Evolutionary conservation across 2,113 vertebrate species (phyloP).

Genomic region (Oncorhynchus keta): DNA sequence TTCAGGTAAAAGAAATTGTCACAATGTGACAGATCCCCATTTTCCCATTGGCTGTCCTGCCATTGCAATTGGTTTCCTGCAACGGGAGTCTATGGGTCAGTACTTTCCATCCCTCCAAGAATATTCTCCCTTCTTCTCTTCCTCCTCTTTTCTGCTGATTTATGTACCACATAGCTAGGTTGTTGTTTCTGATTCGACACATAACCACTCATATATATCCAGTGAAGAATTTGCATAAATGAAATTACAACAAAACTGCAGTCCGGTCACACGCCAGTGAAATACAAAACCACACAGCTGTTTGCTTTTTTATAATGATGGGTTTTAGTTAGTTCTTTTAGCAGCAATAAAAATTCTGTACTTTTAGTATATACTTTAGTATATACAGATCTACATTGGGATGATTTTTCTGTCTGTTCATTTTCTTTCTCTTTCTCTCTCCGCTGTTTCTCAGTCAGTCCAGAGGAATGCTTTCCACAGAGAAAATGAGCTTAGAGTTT

Average conservation of each 20-base stretch:
- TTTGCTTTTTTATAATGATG: slow-evolving; percentile 61
- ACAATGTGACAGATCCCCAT: slow-evolving; percentile 24
- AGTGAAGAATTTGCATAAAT: slow-evolving; percentile 74
- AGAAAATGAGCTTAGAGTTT: slow-evolving; percentile 58
- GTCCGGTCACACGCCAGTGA: slow-evolving; percentile 54
- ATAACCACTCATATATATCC: slow-evolving; percentile 70
- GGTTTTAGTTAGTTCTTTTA: slow-evolving; percentile 62
- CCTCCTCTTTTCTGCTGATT: slow-evolving; percentile 47
- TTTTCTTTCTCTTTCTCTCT: slow-evolving; percentile 40
- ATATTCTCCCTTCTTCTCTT: slow-evolving; percentile 40
- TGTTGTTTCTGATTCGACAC: slow-evolving; percentile 52
- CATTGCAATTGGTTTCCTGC: not conserved
- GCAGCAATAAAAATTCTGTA: slow-evolving; percentile 73
- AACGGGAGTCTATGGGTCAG: slow-evolving; percentile 21
- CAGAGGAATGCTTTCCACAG: slow-evolving; percentile 88
- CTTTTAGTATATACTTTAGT: slow-evolving; percentile 56
- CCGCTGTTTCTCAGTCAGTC: slow-evolving; percentile 69
- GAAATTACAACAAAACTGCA: slow-evolving; percentile 58
- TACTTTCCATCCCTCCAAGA: slow-evolving; percentile 14
- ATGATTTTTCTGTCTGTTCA: slow-evolving; percentile 26
- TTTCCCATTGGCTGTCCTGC: slow-evolving; percentile 38
- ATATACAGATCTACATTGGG: slow-evolving; percentile 64
- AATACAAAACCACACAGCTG: slow-evolving; percentile 57
- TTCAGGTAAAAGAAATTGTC: slow-evolving; percentile 27
- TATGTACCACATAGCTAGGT: slow-evolving; percentile 52